Evolutionary conservation across 1,140 invertebrate species (phyloP).

Genomic region (Homarus americanus): DNA sequence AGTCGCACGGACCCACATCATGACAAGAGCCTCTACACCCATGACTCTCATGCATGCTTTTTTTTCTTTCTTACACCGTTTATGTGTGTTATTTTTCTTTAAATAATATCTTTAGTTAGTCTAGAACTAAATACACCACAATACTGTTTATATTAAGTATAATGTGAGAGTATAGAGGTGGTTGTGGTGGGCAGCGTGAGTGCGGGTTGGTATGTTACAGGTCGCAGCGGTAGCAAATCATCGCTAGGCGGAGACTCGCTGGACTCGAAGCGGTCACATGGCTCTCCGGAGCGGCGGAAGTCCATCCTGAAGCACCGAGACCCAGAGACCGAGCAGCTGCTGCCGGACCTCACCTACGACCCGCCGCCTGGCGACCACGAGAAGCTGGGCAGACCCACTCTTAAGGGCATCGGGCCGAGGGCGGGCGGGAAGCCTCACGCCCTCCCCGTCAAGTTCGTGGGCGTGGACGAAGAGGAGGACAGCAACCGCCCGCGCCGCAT

Average conservation of each 20-base stretch:
- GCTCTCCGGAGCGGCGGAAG: conserved; percentile 84
- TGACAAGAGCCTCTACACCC: conserved; percentile 40
- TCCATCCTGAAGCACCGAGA: conserved; percentile 87
- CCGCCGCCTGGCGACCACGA: conserved; percentile 30
- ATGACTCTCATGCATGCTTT: conserved; percentile 66
- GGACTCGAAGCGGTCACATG: conserved; percentile 81
- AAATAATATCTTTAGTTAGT: conserved; percentile 60
- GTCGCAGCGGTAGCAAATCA: conserved; percentile 83
- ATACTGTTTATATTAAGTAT: conserved; percentile 50
- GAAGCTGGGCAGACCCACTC: conserved; percentile 54
- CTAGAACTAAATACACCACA: conserved; percentile 55
- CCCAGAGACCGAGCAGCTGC: conserved; percentile 88
- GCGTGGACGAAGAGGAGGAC: conserved; percentile 75
- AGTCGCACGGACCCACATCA: conserved; percentile 53
- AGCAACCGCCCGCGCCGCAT: conserved; percentile 65
- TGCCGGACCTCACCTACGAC: conserved; percentile 80
- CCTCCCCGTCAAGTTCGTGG: conserved; percentile 78
- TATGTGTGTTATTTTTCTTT: conserved; percentile 61
- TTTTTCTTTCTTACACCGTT: conserved; percentile 66
- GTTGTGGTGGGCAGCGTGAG: conserved; percentile 51
- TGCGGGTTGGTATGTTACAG: conserved; percentile 78
- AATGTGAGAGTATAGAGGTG: conserved; percentile 40
- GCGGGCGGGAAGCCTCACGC: conserved; percentile 76
- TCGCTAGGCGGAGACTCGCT: conserved; percentile 86
- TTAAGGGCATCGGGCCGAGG: conserved; percentile 71